Conservation (phyloP, 2,888 invertebrate genomes). For the Phoenoteleia sp. region DNA sequence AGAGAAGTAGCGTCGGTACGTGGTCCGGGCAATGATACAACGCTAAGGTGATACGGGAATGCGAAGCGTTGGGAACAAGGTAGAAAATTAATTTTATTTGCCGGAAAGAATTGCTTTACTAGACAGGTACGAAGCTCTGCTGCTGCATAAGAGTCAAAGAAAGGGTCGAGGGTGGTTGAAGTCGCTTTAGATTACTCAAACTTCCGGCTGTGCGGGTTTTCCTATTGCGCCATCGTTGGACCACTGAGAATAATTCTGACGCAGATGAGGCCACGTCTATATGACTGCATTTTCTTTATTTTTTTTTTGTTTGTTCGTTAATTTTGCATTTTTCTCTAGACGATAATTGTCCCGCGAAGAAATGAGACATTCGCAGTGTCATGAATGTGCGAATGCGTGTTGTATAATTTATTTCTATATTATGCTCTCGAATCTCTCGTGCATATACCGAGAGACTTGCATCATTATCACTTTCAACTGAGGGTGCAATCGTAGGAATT, state of each 20-base stretch:
- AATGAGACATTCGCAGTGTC: conserved; percentile 71
- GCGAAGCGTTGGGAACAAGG: conserved; percentile 48
- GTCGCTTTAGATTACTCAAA: conserved; percentile 56
- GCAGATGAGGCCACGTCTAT: conserved; percentile 27
- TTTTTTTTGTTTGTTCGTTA: not conserved
- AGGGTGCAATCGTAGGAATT: not conserved
- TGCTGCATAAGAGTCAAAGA: conserved; percentile 45
- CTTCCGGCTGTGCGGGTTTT: conserved; percentile 8
- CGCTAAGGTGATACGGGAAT: conserved; percentile 42
- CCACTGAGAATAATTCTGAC: conserved; percentile 51
- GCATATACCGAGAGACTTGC: not conserved
- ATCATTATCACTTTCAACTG: not conserved
- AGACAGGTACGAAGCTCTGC: conserved; percentile 33
- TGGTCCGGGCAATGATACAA: conserved; percentile 60
- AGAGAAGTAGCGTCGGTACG: conserved; percentile 74
- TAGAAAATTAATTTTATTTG: conserved; percentile 53
- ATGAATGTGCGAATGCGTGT: conserved; percentile 41
- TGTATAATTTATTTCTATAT: conserved; percentile 42
- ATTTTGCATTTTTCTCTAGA: conserved; percentile 52
- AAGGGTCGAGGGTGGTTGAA: conserved; percentile 34
- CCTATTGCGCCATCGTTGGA: conserved; percentile 18
- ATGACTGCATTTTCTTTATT: not conserved
- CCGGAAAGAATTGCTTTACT: conserved; percentile 31
- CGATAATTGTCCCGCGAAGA: conserved; percentile 54
- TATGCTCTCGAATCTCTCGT: conserved; percentile 2